phyloP scores from a whole-genome alignment of 1,140 invertebrate species.

The Pseudomyrmex dendroicus region DNA sequence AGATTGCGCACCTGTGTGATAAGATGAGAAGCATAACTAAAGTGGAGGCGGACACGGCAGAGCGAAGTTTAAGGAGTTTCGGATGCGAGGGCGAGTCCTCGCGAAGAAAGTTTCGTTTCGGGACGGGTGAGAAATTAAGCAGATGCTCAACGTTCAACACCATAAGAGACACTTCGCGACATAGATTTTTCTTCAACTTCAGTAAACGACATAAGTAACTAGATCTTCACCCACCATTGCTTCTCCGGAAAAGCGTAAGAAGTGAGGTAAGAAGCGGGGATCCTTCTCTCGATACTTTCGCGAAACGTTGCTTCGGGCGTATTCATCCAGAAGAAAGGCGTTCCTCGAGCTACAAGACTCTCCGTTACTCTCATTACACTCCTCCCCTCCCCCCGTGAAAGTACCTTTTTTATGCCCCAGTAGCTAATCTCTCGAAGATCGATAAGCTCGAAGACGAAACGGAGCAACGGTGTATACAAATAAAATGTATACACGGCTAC shows the following conservation, averaged over 20 bases:
- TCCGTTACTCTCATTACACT: slow-evolving; percentile 57
- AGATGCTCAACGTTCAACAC: slow-evolving; percentile 54
- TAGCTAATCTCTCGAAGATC: slow-evolving; percentile 53
- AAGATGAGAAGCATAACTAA: slow-evolving; percentile 50
- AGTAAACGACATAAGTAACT: slow-evolving; percentile 58
- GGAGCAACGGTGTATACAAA: slow-evolving; percentile 30
- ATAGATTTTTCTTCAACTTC: slow-evolving; percentile 55
- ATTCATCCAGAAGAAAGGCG: slow-evolving; percentile 55
- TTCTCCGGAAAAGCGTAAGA: background rate
- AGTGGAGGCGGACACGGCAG: slow-evolving; percentile 21
- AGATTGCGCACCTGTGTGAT: slow-evolving; percentile 24
- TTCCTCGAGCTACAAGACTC: slow-evolving; percentile 57
- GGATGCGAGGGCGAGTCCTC: slow-evolving; percentile 33
- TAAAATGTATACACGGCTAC: slow-evolving; percentile 5
- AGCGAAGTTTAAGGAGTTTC: slow-evolving; percentile 56
- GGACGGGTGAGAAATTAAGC: slow-evolving; percentile 49
- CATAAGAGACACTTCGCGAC: slow-evolving; percentile 55
- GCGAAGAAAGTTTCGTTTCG: slow-evolving; percentile 34
- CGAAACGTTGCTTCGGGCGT: slow-evolving; percentile 45
- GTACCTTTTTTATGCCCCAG: slow-evolving; percentile 49
- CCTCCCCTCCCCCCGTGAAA: background rate
- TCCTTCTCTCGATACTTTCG: slow-evolving; percentile 49
- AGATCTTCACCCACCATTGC: slow-evolving; percentile 54
- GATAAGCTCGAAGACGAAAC: slow-evolving; percentile 52
- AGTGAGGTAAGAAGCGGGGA: slow-evolving; percentile 11